phyloP scores from a whole-genome alignment of 2,797 vertebrate species.

The Sebastolobus alascanus region DNA sequence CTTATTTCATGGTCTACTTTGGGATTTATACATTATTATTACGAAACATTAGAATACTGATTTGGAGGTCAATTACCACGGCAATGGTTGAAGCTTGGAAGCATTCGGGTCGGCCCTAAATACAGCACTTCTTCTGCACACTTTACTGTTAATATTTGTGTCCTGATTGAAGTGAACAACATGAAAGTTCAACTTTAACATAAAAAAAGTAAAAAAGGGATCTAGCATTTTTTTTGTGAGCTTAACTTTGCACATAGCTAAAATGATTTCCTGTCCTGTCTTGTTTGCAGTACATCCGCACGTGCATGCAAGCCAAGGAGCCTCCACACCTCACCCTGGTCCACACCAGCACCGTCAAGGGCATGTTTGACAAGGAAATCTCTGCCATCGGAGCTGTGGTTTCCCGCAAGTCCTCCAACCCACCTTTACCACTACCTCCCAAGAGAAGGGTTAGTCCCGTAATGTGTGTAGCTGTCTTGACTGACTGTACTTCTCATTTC shows the following conservation, averaged over 20 bases:
- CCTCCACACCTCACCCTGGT: conserved; percentile 93
- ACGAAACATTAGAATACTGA: no score
- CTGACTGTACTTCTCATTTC: not conserved
- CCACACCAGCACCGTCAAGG: conserved; percentile 89
- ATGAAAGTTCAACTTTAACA: not conserved
- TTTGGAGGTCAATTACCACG: no score
- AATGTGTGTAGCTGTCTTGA: not conserved
- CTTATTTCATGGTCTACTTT: no score
- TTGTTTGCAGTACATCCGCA: conserved; percentile 90
- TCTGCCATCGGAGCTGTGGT: conserved; percentile 90
- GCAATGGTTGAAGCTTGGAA: no score
- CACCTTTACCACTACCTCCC: conserved; percentile 94
- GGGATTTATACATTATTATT: no score
- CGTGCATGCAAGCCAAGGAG: conserved; percentile 90
- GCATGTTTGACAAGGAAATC: conserved; percentile 95
- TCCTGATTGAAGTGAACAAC: not conserved
- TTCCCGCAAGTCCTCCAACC: conserved; percentile 89
- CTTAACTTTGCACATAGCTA: not conserved
- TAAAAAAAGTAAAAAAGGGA: not conserved
- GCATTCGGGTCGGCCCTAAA: no score
- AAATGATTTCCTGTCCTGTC: not conserved
- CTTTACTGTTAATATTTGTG: not conserved
- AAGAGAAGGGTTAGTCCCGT: conserved; percentile 92
- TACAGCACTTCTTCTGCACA: not conserved
- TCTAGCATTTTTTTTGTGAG: not conserved